Evolutionary conservation across 2,113 vertebrate species (phyloP), one percentile per base, ranked within the genome.

Genomic region (Perccottus glenii): DNA sequence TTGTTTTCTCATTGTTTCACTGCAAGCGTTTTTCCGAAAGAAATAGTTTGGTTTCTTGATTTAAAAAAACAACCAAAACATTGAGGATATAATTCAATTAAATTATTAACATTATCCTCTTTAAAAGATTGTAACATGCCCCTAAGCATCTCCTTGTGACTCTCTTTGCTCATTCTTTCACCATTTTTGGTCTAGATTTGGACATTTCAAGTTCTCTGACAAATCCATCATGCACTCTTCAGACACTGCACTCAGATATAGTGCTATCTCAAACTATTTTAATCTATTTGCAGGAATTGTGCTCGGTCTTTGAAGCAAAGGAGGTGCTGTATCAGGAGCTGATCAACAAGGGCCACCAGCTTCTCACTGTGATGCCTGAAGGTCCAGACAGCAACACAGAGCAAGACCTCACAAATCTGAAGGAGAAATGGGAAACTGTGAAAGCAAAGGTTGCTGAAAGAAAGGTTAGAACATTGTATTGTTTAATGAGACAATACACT

Each of bases 401-500:
- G 69, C 95, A 95, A 80, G 96, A 98, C 90, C 94, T 99, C 70
- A 81, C 87, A 85, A 95, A 96, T 90, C 88, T 99, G 80, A 95
- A 94, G 88, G 96, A 97, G 83, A 97, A 97, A 85, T 99, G 98
- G 97, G 95, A 96, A 64, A 90, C 93, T 0, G 95, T 98, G 71
- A 93, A 96, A 87, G 92, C 90, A 51, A 99, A 98, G 83, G 93
- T 96, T 69, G 80, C 87, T 16, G 97, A 98, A 82, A 96, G 94
- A 90, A 99, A 96, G 91, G 98, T 99, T 90, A 40, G 76, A 3
- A 40, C 55, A 27, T 48, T 35, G 44, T 64, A 68, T 38, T 50
- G 2, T 53, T 14, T 50, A 47, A 32, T 81, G 70, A 80, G 45
- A 80, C 67, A 67, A 46, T 57, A 74, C 36, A 45, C 32, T 46